Conservation (phyloP, 1,140 invertebrate genomes). For the Papilio dardanus region DNA sequence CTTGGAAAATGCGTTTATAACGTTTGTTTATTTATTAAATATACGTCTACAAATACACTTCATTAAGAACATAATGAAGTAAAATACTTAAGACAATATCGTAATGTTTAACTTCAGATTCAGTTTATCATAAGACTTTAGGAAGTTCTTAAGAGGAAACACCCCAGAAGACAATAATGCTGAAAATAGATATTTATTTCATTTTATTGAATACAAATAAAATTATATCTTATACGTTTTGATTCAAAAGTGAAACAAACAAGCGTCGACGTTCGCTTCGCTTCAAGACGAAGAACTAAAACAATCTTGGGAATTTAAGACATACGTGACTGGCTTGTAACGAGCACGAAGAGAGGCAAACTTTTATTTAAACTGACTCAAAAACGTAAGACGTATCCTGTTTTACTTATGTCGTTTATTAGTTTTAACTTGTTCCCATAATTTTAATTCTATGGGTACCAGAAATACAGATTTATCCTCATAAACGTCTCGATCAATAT, state of each 20-base stretch:
- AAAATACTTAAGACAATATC: neutral
- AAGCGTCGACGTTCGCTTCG: conserved; percentile 4
- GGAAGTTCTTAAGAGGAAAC: neutral
- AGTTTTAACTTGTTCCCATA: too few species aligned
- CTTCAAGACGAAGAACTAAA: conserved; percentile 36
- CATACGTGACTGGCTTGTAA: conserved; percentile 35
- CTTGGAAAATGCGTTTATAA: neutral
- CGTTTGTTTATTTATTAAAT: neutral
- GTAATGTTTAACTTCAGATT: neutral
- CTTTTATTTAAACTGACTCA: conserved; percentile 25
- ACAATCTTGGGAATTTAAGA: conserved; percentile 37
- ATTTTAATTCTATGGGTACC: too few species aligned
- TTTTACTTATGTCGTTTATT: conserved; percentile 5
- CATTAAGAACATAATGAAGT: neutral
- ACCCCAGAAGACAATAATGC: neutral
- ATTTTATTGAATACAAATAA: conserved; percentile 11
- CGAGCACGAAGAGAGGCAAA: conserved; percentile 23
- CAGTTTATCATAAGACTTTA: neutral
- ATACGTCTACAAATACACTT: neutral
- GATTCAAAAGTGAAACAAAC: conserved; percentile 29
- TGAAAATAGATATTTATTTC: neutral
- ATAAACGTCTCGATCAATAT: too few species aligned
- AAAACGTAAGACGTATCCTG: neutral
- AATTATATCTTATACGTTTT: neutral
- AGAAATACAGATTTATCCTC: too few species aligned